Conservation (phyloP, 2,113 vertebrate species). For the Pseudorasbora parva region DNA sequence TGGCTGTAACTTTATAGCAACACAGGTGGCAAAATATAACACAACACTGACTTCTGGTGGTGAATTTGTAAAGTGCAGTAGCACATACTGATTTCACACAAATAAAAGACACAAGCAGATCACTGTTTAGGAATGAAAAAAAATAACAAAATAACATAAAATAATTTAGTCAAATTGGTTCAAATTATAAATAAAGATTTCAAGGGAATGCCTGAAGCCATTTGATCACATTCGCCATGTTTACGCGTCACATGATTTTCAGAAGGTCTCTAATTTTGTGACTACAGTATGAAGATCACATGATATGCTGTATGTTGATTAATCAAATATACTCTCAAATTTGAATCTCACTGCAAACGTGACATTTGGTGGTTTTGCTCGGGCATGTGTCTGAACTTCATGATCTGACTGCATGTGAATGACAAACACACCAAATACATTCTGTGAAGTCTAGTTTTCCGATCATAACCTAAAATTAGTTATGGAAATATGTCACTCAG, state of each 20-base stretch:
- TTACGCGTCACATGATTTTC: neutral
- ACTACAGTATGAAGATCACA: too few relatives aligned
- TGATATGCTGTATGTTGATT: too few relatives aligned
- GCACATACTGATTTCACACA: slow-evolving; percentile 31
- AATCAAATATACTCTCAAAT: too few relatives aligned
- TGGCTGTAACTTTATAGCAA: neutral
- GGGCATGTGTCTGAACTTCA: too few relatives aligned
- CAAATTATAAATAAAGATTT: neutral
- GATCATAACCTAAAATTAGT: too few relatives aligned
- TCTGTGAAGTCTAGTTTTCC: too few relatives aligned
- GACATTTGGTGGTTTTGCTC: too few relatives aligned
- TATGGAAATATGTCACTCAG: neutral
- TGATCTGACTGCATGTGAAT: too few relatives aligned
- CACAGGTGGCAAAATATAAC: neutral
- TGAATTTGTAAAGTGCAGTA: slow-evolving; percentile 45
- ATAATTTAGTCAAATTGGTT: neutral
- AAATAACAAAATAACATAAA: slow-evolving; percentile 19
- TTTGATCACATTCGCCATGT: neutral
- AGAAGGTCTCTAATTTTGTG: too few relatives aligned
- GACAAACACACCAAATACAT: too few relatives aligned
- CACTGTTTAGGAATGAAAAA: neutral
- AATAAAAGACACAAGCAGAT: slow-evolving; percentile 6
- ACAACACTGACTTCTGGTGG: slow-evolving; percentile 75
- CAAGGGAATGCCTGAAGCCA: neutral
- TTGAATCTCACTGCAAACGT: too few relatives aligned